Conservation (phyloP, 1,140 invertebrate species). For the Diorhabda sublineata region DNA sequence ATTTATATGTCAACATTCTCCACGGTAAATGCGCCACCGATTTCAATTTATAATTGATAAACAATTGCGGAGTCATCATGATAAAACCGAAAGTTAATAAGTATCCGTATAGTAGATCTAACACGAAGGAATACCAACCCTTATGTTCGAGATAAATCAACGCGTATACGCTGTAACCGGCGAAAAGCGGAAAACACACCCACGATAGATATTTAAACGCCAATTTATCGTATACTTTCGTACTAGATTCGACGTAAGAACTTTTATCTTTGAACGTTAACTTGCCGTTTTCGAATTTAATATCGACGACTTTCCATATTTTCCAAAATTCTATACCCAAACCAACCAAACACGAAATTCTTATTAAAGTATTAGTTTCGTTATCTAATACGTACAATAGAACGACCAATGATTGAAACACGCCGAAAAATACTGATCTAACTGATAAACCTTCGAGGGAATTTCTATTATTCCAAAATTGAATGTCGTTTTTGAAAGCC, state of each 20-base stretch:
- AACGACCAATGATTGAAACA: constrained; percentile 94
- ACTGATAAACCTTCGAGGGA: constrained; percentile 96
- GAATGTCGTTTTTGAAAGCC: constrained; percentile 99
- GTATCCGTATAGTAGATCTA: constrained; percentile 97
- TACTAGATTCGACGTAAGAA: constrained; percentile 93
- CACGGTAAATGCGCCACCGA: constrained; percentile 98
- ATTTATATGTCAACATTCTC: constrained; percentile 99
- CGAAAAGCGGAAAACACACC: constrained; percentile 88
- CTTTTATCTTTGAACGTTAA: constrained; percentile 89
- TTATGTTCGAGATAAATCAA: constrained; percentile 97
- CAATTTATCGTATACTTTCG: constrained; percentile 89
- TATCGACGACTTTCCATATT: constrained; percentile 93
- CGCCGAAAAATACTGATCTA: constrained; percentile 97
- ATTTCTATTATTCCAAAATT: constrained; percentile 98
- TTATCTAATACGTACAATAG: constrained; percentile 96
- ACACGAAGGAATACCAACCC: constrained; percentile 84
- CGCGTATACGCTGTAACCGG: constrained; percentile 92
- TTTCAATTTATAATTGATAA: constrained; percentile 99
- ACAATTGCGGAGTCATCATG: constrained; percentile 99
- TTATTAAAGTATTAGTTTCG: constrained; percentile 95
- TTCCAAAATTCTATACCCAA: constrained; percentile 99
- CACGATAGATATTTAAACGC: constrained; percentile 97
- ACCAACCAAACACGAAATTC: constrained; percentile 88
- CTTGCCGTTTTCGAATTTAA: constrained; percentile 73
- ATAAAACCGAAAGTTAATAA: constrained; percentile 98